A percentile compares a stretch with the other conserved stretches of the same genome.
Conservation (phyloP, 1,140 invertebrate genomes). For the Sitophilus oryzae region DNA sequence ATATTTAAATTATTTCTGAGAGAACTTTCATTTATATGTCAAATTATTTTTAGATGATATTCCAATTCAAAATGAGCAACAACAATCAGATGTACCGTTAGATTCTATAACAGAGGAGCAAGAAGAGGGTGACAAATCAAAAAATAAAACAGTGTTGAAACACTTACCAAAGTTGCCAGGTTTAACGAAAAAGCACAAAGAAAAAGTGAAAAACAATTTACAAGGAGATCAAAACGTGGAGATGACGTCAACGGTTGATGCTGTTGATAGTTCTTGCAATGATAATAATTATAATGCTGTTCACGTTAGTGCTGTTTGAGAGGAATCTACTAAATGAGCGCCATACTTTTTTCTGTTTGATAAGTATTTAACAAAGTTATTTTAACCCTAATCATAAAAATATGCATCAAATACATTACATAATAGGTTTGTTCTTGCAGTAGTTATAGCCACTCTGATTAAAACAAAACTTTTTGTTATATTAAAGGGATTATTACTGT, state of each 20-base stretch:
- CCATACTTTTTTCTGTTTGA: too few species aligned
- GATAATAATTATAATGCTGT: constrained; percentile 33
- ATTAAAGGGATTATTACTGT: too few species aligned
- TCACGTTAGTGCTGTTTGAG: constrained; percentile 41
- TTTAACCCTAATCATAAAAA: too few species aligned
- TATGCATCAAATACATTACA: too few species aligned
- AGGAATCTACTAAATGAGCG: too few species aligned
- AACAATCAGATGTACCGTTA: constrained; percentile 28
- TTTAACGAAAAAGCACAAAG: constrained; percentile 41
- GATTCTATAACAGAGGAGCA: constrained; percentile 43
- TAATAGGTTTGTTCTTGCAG: too few species aligned
- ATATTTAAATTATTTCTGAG: not conserved
- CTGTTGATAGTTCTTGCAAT: constrained; percentile 19
- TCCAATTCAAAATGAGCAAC: constrained; percentile 40
- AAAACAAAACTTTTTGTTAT: too few species aligned
- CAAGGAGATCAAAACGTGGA: constrained; percentile 27
- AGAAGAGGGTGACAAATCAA: constrained; percentile 36
- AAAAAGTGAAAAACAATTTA: constrained; percentile 25
- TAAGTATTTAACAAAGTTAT: too few species aligned
- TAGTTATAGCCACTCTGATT: too few species aligned
- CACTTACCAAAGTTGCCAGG: constrained; percentile 42
- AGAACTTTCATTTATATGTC: too few species aligned
- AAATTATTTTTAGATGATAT: constrained; percentile 40
- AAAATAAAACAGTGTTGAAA: constrained; percentile 35
- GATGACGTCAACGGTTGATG: constrained; percentile 23